Evolutionary conservation across 92 coral and sea anemone species (phyloP), one percentile per base, ranked within the genome.

Genomic region (Ricordea florida): DNA sequence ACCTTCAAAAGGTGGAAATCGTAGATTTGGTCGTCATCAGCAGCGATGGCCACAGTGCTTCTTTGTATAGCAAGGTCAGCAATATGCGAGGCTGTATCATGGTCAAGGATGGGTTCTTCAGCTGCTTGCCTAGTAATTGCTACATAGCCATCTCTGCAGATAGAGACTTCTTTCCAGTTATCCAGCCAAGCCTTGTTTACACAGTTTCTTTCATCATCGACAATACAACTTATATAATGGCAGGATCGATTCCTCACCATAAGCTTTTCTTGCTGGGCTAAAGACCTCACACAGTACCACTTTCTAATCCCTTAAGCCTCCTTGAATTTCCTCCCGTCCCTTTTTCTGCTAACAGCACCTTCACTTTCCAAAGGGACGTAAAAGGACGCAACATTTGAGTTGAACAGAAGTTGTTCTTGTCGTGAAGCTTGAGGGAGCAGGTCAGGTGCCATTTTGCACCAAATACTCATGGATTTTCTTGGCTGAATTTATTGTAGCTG

Each of bases 101-200:
- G 70, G 38, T 68, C 69, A 20, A 60, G 55, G 29, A 32, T 50
- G 27, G 83, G 43, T 18, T 9, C 27, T 68, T 66, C 79, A n/a
- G 73, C 35, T 48, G 70, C 42, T 37, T 83, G 89, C 68, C 84
- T 76, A 6, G 89, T 67, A 5, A 78, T 66, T 67, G 84, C 79
- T 26, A 60, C 58, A 9, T 59, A 40, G 18, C 67, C 89, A n/a
- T 75, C 69, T 58, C 74, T 61, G 32, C 33, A 14, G 35, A 83
- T 53, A 5, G 41, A 41, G 6, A 57, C 35, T 31, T 75, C 74
- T 32, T 60, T 83, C 89, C 72, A 73, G 15, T 74, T 47, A 82
- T 82, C 82, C 18, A 74, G 14, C 70, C 82, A 82, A 1, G 62
- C 66, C 74, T 82, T 74, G 32, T 56, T 56, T 13, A 44, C n/a